phyloP scores from a whole-genome alignment of 2,113 vertebrate species.

The Platichthys flesus region DNA sequence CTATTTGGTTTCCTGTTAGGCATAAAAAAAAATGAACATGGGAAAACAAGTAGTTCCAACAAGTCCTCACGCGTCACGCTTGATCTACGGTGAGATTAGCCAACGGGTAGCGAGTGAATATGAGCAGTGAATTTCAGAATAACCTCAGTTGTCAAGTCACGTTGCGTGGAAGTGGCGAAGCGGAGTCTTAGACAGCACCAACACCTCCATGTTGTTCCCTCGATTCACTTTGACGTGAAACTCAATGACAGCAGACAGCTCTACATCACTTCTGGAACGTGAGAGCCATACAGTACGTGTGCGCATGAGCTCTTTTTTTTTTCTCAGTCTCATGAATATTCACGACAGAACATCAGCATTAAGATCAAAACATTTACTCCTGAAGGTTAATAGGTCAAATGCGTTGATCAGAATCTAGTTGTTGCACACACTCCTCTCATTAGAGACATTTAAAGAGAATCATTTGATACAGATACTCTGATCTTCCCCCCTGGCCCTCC shows the following conservation, averaged over 20 bases:
- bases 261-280: constrained; percentile 4
- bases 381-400: constrained; percentile 82
- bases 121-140: constrained; percentile 23
- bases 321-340: constrained; percentile 57
- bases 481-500: constrained; percentile 76
- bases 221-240: constrained; percentile 34
- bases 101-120: constrained; percentile 16
- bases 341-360: constrained; percentile 46
- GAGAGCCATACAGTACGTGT: neutral
- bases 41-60: constrained; percentile 20
- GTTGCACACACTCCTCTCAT: constrained; percentile 73
- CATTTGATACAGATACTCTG: constrained; percentile 75
- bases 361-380: constrained; percentile 68
- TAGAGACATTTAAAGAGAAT: constrained; percentile 78
- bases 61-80: neutral
- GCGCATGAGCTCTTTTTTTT: neutral
- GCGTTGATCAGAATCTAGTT: constrained; percentile 72
- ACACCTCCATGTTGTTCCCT: constrained; percentile 12
- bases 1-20: constrained; percentile 27
- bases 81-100: constrained; percentile 22
- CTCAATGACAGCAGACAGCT: constrained; percentile 28
- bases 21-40: constrained; percentile 4
- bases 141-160: constrained; percentile 24
- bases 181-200: constrained; percentile 9
- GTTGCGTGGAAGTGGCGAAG: neutral